Base-by-base conservation (phyloP, 1,140 invertebrate species). In the Procambarus clarkii region DNA sequence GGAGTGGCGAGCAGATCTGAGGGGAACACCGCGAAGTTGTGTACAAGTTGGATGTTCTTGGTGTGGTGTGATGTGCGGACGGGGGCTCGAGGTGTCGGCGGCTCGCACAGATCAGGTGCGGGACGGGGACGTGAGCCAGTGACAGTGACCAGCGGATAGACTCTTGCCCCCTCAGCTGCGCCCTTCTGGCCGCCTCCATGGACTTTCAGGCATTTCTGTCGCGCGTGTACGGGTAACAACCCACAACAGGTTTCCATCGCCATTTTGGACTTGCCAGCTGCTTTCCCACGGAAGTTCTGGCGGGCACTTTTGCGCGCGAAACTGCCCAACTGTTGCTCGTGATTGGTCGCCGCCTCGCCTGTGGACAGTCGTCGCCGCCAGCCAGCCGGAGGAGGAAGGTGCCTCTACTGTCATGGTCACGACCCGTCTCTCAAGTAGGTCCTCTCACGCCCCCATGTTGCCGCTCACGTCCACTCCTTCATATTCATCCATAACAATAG, bases 261-360 rank as follows among this genome's bases (percentile, higher is more conserved):
- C 83, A 86, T 86, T 76, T 86, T 86, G 71, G 81, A 50, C 81
- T 83, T 34, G 18, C 58, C 60, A 69, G 58, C 69, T 18, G 60
- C 58, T 34, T 74, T 60, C 34, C 44, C 81, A 44, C 60, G 81
- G 45, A 69, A 64, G 83, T 54, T 50, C 69, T 74, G 50, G 71
- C 34, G 46, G 69, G 5, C 24, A 86, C 69, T 86, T 74, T 77
- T 50, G 71, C 83, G 83, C 83, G 83, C 69, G 71, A 86, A 74
- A 86, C 83, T 86, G 44, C 58, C 83, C 83, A 86, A 86, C 83
- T 86, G 83, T 86, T 86, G 83, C 83, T 86, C 15, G 71, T 86
- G 69, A 86, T 64, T 86, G 71, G 69, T 54, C 48, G 83, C 64
- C 71, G 46, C 4, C 82, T 74, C 45, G 9, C 82, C 82, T n/a